Evolutionary conservation across 2,113 vertebrate species (phyloP).

Genomic region (Perognathus longimembris): DNA sequence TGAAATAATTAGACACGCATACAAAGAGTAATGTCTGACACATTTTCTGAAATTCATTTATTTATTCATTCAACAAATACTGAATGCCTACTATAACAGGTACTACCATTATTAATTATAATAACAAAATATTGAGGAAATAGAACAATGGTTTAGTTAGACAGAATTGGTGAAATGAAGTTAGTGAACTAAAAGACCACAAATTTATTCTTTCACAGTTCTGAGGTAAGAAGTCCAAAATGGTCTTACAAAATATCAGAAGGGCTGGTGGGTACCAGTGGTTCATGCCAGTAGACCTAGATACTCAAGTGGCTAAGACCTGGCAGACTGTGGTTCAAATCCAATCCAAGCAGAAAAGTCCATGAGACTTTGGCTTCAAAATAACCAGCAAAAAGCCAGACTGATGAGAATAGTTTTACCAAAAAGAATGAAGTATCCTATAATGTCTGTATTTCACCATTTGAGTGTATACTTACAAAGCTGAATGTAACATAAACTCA

Average conservation of each 20-base stretch:
- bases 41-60: neutral
- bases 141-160: neutral
- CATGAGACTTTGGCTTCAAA: too few species aligned
- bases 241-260: neutral
- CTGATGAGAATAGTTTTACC: too few species aligned
- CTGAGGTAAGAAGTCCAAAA: neutral
- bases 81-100: neutral
- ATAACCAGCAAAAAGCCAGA: too few species aligned
- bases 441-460: too few species aligned
- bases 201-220: neutral
- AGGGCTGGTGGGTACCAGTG: too few species aligned
- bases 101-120: neutral
- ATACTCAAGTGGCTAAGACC: too few species aligned
- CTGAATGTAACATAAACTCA: too few species aligned
- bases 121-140: neutral
- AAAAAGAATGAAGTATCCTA: too few species aligned
- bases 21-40: slow-evolving; percentile 24
- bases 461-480: too few species aligned
- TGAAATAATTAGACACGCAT: slow-evolving; percentile 15
- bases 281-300: too few species aligned
- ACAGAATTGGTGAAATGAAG: neutral
- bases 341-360: too few species aligned
- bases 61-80: slow-evolving; percentile 11
- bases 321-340: too few species aligned
- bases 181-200: neutral